Percentiles rank a stretch among this genome's conserved stretches.
Evolutionary conservation across 2,888 invertebrate species (phyloP).

Genomic region (Acronicta psi): DNA sequence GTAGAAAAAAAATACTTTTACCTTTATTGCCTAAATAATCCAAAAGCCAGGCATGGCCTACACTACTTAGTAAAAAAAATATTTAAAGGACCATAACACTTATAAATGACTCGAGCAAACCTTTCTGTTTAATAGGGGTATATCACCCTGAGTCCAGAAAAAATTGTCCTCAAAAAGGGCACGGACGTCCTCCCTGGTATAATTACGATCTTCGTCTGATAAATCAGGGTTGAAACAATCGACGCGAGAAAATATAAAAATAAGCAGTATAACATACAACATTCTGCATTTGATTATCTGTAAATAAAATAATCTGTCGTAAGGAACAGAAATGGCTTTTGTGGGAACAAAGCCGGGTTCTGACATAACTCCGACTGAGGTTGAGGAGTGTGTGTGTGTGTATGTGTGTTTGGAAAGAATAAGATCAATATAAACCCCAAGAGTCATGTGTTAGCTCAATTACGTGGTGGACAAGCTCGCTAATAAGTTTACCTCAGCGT

Average conservation of each 20-base stretch:
- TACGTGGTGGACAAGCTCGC: conserved; percentile 27
- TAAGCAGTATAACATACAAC: conserved; percentile 4
- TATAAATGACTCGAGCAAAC: conserved; percentile 50
- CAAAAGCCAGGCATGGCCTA: no score
- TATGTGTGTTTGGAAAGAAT: conserved; percentile 41
- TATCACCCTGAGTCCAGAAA: conserved; percentile 67
- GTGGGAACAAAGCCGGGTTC: conserved; percentile 15
- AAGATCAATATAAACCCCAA: conserved; percentile 39
- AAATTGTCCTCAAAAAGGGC: conserved; percentile 45
- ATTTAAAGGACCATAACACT: neutral
- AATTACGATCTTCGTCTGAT: neutral
- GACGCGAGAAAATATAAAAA: conserved; percentile 6
- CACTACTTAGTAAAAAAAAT: no score
- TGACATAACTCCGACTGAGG: conserved; percentile 38
- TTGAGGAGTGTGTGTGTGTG: conserved; percentile 19
- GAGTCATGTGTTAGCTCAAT: conserved; percentile 25
- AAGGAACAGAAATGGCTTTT: conserved; percentile 19
- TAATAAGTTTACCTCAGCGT: conserved; percentile 38
- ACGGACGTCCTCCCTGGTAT: neutral
- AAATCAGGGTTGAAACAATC: conserved; percentile 5
- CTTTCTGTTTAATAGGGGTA: conserved; percentile 79
- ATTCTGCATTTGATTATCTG: conserved; percentile 31
- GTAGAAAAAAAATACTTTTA: no score
- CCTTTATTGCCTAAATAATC: no score
- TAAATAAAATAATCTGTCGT: conserved; percentile 35